These are phyloP conservation scores for Heliangelus exortis DNA, from an alignment of 2,797 vertebrate genomes.

Conservation along the genomic window DNA sequence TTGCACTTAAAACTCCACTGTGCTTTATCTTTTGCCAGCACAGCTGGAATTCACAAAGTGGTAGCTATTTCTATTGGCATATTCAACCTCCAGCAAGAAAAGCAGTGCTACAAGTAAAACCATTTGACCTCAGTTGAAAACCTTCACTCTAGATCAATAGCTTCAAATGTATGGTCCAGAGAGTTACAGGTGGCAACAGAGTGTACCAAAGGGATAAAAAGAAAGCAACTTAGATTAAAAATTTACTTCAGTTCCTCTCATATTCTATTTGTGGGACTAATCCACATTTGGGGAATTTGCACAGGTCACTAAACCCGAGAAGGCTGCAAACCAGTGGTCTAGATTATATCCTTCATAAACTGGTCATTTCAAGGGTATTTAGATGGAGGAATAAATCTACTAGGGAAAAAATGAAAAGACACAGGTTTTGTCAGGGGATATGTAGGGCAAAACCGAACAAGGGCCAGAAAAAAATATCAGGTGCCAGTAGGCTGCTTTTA, in stretches of 20 bases:
- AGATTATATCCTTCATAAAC: not conserved
- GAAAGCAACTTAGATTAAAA: not conserved
- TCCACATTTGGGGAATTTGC: not conserved
- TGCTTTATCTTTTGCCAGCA: not conserved
- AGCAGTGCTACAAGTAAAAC: not conserved
- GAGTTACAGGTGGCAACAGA: not conserved
- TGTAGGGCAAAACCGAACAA: not conserved
- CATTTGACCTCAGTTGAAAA: not conserved
- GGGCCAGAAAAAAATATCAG: slow-evolving; percentile 4
- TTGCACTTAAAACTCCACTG: not conserved
- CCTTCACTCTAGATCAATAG: not conserved
- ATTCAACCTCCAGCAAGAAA: not conserved
- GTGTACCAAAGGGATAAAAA: not conserved
- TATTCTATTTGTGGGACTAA: not conserved
- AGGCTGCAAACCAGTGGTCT: not conserved
- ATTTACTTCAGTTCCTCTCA: not conserved
- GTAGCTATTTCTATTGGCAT: not conserved
- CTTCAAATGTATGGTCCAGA: not conserved
- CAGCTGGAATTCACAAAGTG: not conserved
- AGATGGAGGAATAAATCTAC: not conserved
- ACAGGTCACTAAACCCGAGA: not conserved
- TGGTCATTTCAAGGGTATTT: not conserved
- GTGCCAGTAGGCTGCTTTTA: slow-evolving; percentile 42
- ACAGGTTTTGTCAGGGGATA: not conserved
- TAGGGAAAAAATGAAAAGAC: not conserved